phyloP scores from a whole-genome alignment of 2,113 vertebrate genomes.

The Heloderma charlesbogerti region DNA sequence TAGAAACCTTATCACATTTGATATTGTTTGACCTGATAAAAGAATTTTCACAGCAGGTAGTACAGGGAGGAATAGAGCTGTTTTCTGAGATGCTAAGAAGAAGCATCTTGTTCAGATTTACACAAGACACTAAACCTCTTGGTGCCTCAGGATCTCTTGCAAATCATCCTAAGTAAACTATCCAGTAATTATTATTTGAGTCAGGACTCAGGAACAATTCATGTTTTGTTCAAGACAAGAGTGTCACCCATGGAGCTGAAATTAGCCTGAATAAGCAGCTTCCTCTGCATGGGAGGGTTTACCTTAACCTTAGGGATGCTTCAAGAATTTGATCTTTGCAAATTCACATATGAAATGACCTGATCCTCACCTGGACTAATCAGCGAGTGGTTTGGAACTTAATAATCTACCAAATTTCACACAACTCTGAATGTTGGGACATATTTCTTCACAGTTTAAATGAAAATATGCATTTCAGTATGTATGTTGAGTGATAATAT shows the following conservation, averaged over 20 bases:
- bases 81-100: neutral
- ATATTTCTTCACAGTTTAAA: neutral
- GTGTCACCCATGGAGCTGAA: neutral
- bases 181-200: neutral
- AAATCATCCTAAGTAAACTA: constrained; percentile 1
- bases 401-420: neutral
- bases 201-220: neutral
- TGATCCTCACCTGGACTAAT: neutral
- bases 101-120: neutral
- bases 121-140: neutral
- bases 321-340: neutral
- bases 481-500: neutral
- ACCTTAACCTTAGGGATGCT: neutral
- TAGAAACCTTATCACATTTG: constrained; percentile 26
- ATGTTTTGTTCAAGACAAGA: neutral
- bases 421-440: neutral
- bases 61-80: constrained; percentile 12
- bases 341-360: neutral
- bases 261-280: neutral
- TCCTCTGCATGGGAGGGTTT: too few relatives aligned
- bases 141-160: neutral
- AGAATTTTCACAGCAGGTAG: constrained; percentile 19
- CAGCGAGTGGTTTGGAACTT: neutral
- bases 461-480: neutral
- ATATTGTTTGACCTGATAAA: constrained; percentile 22